A percentile compares a stretch with the other conserved stretches of the same genome.
Conservation (phyloP, 2,797 vertebrate genomes). For the Gymnopithys bicolor region DNA sequence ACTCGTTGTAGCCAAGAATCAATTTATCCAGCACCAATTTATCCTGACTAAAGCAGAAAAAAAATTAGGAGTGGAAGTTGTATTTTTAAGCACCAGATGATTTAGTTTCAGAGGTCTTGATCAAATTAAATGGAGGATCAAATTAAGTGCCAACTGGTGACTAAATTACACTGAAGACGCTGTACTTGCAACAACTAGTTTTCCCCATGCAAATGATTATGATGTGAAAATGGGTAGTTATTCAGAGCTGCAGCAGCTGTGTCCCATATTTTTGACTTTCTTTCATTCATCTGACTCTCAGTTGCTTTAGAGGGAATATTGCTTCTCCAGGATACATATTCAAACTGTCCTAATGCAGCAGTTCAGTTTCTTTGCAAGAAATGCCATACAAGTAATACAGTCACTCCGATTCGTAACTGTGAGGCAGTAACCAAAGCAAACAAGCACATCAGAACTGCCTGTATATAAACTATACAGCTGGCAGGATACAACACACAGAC, state of each 20-base stretch:
- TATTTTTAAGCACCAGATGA: conserved; percentile 44
- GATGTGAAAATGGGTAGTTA: conserved; percentile 23
- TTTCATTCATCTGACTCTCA: not conserved
- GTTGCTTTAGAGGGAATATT: not conserved
- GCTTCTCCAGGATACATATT: not conserved
- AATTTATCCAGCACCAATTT: conserved; percentile 37
- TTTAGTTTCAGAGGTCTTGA: conserved; percentile 44
- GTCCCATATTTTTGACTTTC: conserved; percentile 28
- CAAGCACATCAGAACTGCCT: not conserved
- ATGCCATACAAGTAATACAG: not conserved
- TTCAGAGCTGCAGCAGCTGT: conserved; percentile 40
- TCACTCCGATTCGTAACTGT: not conserved
- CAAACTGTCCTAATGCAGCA: not conserved
- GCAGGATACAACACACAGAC: not conserved
- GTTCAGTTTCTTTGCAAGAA: conserved; percentile 9
- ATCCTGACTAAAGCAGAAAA: conserved; percentile 17
- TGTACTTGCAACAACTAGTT: conserved; percentile 7
- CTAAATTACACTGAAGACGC: conserved; percentile 34
- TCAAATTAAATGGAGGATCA: conserved; percentile 61
- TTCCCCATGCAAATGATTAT: conserved; percentile 29
- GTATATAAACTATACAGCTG: not conserved
- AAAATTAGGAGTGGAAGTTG: not conserved
- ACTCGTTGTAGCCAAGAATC: conserved; percentile 18
- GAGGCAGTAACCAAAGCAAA: not conserved
- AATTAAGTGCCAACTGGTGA: conserved; percentile 55